Conservation (phyloP, 2,113 vertebrate genomes). For the Tragelaphus buxtoni region DNA sequence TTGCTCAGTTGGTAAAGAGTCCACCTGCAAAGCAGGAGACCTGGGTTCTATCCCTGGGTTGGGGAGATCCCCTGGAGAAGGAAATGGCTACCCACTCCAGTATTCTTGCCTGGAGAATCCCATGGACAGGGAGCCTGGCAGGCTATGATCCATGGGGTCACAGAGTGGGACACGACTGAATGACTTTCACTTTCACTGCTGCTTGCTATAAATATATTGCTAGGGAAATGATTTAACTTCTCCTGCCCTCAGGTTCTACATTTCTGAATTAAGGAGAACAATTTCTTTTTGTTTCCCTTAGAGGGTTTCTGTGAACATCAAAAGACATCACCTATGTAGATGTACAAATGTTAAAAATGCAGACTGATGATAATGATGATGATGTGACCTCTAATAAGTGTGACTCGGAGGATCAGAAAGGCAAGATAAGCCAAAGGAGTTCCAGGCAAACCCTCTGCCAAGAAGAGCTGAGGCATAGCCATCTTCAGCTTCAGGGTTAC, state of each 20-base stretch:
- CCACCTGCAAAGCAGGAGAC: neutral
- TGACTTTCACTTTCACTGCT: too few species aligned
- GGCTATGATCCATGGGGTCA: too few species aligned
- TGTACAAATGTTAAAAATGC: neutral
- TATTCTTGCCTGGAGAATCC: too few species aligned
- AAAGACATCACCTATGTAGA: neutral
- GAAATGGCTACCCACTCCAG: neutral
- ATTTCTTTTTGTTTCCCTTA: too few species aligned
- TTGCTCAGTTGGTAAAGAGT: neutral
- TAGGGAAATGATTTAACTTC: too few species aligned
- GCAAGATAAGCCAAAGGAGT: neutral
- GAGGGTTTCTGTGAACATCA: neutral
- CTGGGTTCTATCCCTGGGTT: neutral
- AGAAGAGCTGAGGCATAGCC: slow-evolving; percentile 6
- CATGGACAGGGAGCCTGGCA: too few species aligned
- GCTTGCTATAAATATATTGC: too few species aligned
- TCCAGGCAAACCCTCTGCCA: neutral
- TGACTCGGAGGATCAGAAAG: neutral
- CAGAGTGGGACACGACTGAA: too few species aligned
- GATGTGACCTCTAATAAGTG: neutral
- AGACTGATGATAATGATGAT: neutral
- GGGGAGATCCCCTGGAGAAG: neutral
- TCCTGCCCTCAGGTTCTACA: too few species aligned
- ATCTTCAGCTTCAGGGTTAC: neutral
- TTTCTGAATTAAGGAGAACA: too few species aligned